phyloP scores from a whole-genome alignment of 2,888 invertebrate species.

The Stegana nigrithorax region DNA sequence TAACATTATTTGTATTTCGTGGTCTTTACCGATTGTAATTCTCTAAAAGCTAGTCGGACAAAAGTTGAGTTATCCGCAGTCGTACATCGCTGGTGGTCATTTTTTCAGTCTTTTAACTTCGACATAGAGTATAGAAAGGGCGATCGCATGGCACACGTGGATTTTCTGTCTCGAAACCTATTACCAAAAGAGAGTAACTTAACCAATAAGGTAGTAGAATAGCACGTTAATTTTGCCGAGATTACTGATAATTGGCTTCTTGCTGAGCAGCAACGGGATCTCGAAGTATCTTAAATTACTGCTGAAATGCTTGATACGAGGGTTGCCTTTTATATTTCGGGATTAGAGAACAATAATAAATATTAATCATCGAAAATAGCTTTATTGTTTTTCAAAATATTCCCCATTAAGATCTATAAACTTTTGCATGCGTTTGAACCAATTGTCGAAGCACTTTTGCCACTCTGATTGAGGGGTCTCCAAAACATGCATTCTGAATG shows the following conservation, averaged over 20 bases:
- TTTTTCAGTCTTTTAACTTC: not conserved
- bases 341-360: too few species aligned
- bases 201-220: not conserved
- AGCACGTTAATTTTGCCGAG: constrained; percentile 12
- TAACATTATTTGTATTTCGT: not conserved
- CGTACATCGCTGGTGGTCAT: not conserved
- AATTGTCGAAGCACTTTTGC: too few species aligned
- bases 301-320: too few species aligned
- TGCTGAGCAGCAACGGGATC: constrained; percentile 16
- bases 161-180: not conserved
- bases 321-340: too few species aligned
- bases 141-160: not conserved
- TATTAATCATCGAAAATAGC: too few species aligned
- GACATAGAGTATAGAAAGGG: not conserved
- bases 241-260: constrained; percentile 18
- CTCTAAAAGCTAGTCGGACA: constrained; percentile 15
- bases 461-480: too few species aligned
- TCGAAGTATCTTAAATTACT: constrained; percentile 9
- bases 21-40: too few species aligned
- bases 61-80: constrained; percentile 21
- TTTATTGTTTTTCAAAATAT: too few species aligned
- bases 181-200: not conserved
- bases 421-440: too few species aligned
- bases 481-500: too few species aligned
- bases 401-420: too few species aligned